Evolutionary conservation across 2,888 invertebrate genomes (phyloP).

Genomic region (Parthenolecanium corni): DNA sequence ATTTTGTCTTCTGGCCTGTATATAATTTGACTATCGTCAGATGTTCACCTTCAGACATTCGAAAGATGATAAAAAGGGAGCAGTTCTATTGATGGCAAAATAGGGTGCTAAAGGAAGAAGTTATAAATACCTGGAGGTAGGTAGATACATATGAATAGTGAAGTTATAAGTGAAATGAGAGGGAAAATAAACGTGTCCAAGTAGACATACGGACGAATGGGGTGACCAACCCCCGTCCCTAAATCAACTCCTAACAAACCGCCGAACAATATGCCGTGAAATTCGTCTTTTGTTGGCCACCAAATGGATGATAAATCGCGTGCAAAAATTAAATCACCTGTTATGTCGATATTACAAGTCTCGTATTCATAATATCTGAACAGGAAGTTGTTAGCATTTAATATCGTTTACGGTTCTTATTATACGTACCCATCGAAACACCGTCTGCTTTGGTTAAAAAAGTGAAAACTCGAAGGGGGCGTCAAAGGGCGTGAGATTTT

Average conservation of each 20-base stretch:
- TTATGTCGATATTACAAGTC: constrained; percentile 15
- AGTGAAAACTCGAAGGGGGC: neutral
- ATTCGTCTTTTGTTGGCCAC: constrained; percentile 3
- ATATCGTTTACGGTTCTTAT: too few relatives aligned
- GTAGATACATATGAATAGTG: neutral
- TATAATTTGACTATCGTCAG: too few relatives aligned
- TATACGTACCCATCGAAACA: too few relatives aligned
- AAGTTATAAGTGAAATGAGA: neutral
- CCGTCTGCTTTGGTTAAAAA: too few relatives aligned
- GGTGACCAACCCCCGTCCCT: neutral
- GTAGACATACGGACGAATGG: neutral
- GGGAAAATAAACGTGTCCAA: neutral
- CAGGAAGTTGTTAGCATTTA: neutral
- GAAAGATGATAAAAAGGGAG: too few relatives aligned
- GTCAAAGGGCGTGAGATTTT: neutral
- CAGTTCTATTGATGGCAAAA: too few relatives aligned
- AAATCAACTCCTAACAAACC: neutral
- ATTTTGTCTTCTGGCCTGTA: too few relatives aligned
- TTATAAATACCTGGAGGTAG: neutral
- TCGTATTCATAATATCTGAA: neutral
- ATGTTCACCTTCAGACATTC: too few relatives aligned
- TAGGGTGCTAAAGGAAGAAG: too few relatives aligned
- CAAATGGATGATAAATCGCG: constrained; percentile 21
- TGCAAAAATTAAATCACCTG: constrained; percentile 23
- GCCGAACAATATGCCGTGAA: constrained; percentile 24